These are phyloP conservation scores for Hyles lineata DNA, from an alignment of 2,888 invertebrate species.

Conservation along the genomic window DNA sequence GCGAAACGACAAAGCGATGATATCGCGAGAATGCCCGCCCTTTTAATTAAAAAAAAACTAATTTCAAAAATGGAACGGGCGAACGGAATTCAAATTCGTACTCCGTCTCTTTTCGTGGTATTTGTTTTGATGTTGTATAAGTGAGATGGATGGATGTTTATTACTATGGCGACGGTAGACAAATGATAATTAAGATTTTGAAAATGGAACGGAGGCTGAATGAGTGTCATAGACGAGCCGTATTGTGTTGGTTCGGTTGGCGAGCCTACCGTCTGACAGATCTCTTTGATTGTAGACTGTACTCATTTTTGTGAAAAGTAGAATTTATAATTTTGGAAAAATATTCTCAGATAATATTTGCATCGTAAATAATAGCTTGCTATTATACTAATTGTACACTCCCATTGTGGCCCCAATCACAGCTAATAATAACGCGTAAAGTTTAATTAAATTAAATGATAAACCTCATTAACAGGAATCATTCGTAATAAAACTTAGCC, in stretches of 20 bases:
- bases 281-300: not conserved
- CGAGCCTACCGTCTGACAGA: not conserved
- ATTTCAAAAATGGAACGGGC: conserved; percentile 31
- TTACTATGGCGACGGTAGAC: conserved; percentile 9
- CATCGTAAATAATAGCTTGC: not conserved
- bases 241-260: conserved; percentile 17
- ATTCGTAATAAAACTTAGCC: conserved; percentile 9
- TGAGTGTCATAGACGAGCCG: conserved; percentile 18
- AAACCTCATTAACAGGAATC: conserved; percentile 1
- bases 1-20: conserved; percentile 33
- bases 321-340: too few species aligned
- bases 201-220: conserved; percentile 19
- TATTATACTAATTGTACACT: not conserved
- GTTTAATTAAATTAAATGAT: conserved; percentile 16
- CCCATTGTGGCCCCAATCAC: conserved; percentile 6
- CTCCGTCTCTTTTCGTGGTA: conserved; percentile 17
- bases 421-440: not conserved
- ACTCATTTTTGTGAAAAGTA: too few species aligned
- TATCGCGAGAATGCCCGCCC: conserved; percentile 31
- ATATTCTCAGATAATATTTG: not conserved
- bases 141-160: conserved; percentile 14
- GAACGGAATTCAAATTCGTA: conserved; percentile 30
- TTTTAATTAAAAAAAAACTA: conserved; percentile 32
- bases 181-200: conserved; percentile 26
- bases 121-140: conserved; percentile 16